Percentiles rank a stretch among this genome's conserved stretches.
Evolutionary conservation across 2,113 vertebrate genomes (phyloP).

Genomic region (Monarcha castaneiventris): DNA sequence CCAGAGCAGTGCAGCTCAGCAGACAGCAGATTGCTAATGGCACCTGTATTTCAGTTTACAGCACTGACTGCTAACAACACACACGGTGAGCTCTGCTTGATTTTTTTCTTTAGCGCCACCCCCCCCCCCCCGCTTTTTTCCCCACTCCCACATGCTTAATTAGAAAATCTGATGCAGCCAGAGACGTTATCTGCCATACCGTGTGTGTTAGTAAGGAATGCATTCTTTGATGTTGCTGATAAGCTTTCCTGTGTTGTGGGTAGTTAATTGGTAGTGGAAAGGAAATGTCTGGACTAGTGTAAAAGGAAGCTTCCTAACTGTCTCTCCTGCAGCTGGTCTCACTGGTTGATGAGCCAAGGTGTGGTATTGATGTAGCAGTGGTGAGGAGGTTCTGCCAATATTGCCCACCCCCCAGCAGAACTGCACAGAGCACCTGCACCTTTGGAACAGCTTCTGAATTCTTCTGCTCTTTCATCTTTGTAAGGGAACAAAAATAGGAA

Average conservation of each 20-base stretch:
- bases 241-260: slow-evolving; percentile 63
- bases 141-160: slow-evolving; percentile 20
- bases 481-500: slow-evolving; percentile 17
- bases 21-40: slow-evolving; percentile 48
- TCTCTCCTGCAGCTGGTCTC: slow-evolving; percentile 63
- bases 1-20: neutral
- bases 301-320: slow-evolving; percentile 58
- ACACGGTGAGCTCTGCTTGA: neutral
- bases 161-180: slow-evolving; percentile 59
- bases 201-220: slow-evolving; percentile 57
- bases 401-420: slow-evolving; percentile 37
- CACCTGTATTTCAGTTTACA: slow-evolving; percentile 30
- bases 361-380: slow-evolving; percentile 25
- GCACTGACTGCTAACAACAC: slow-evolving; percentile 14
- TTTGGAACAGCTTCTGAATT: slow-evolving; percentile 61
- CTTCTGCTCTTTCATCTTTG: slow-evolving; percentile 43
- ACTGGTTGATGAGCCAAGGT: slow-evolving; percentile 60
- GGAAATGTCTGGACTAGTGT: slow-evolving; percentile 69
- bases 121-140: neutral
- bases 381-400: slow-evolving; percentile 28
- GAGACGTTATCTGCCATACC: slow-evolving; percentile 55
- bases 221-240: slow-evolving; percentile 56
- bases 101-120: neutral
- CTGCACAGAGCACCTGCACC: slow-evolving; percentile 22
- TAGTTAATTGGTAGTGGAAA: slow-evolving; percentile 71